Conservation (phyloP, 2,113 vertebrate genomes). For the Paramisgurnus dabryanus region DNA sequence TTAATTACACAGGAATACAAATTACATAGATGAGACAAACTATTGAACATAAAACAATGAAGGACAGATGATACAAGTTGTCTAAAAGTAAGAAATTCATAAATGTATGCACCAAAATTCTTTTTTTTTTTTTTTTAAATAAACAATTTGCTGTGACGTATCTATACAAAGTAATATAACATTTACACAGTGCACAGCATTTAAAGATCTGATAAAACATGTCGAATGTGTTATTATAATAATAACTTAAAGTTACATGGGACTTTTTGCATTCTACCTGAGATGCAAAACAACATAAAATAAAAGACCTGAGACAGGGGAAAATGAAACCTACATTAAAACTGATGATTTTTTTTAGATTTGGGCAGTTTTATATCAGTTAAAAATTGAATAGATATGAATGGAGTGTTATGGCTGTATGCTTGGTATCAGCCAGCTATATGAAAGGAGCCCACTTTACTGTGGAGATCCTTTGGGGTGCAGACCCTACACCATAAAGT, state of each 20-base stretch:
- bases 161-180: constrained; percentile 77
- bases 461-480: neutral
- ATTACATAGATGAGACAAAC: constrained; percentile 64
- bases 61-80: constrained; percentile 60
- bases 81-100: constrained; percentile 61
- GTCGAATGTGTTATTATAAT: constrained; percentile 62
- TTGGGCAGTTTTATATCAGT: constrained; percentile 24
- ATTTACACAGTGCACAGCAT: constrained; percentile 77
- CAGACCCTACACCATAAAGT: neutral
- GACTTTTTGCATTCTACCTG: constrained; percentile 78
- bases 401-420: constrained; percentile 5
- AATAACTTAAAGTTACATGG: constrained; percentile 63
- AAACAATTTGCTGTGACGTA: constrained; percentile 76
- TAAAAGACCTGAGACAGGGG: constrained; percentile 78
- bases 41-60: constrained; percentile 66
- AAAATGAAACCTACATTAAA: constrained; percentile 66
- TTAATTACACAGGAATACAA: constrained; percentile 72
- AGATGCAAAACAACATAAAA: constrained; percentile 79
- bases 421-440: neutral
- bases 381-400: neutral
- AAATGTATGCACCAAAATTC: constrained; percentile 38
- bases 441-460: neutral
- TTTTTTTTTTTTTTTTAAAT: constrained; percentile 70
- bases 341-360: constrained; percentile 11
- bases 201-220: constrained; percentile 75